Evolutionary conservation across 2,113 vertebrate genomes (phyloP), one percentile per base, ranked within the genome.

Genomic region (Nesogale talazaci): DNA sequence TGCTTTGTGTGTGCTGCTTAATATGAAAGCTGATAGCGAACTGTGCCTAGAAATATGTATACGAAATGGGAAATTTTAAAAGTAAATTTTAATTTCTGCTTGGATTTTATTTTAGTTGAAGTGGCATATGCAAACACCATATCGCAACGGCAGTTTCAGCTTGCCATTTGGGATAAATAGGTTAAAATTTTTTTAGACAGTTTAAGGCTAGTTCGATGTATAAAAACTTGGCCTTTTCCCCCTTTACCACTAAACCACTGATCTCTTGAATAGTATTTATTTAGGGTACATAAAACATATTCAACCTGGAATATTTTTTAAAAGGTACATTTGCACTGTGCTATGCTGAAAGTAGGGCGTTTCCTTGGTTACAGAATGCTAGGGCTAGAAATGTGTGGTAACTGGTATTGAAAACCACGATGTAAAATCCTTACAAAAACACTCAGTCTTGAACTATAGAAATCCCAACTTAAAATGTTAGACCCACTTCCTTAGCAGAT

Each of bases 301-400:
- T 88, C 65, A 89, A 92, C 0, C 81, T 76, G 8, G 23, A 74
- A 91, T 83, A 34, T 65, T 93, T 88, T 22, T 19, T 19, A 57
- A 90, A 82, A 95, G 88, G 38, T 80, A 91, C 20, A 96, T 90
- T 80, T 93, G 16, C 67, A 93, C 36, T 38, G 6, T 91, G 61
- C 29, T 80, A 52, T 87, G 84, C 86, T 19, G 78, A 94, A 95
- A 92, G 56, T 15, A 96, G 61, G 94, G 59, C 46, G 20, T 95
- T 94, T 75, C 80, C 83, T 92, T 95, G 96, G 88, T 91, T 96
- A 92, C 79, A 94, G 69, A 94, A 94, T 56, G 90, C 34, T 3
- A 94, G 27, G 4, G 38, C 74, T 93, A 91, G 61, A 95, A 91
- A 93, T 93, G 46, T 87, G 63, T 57, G 70, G 70, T 19, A 34